Conservation (phyloP, 2,888 invertebrate species). For the Cerceris rybyensis region DNA sequence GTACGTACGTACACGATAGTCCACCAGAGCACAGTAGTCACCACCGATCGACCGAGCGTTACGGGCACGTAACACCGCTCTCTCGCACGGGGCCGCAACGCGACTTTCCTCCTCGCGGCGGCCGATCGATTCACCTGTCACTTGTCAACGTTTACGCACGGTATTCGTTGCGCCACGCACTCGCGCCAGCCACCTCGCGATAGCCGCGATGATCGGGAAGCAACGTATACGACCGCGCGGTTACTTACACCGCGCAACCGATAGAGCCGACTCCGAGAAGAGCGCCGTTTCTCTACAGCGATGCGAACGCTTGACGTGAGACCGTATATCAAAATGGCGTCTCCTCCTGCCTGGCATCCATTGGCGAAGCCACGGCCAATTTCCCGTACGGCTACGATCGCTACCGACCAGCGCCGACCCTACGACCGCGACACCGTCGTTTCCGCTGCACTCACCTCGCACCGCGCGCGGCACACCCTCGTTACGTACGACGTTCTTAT, state of each 20-base stretch:
- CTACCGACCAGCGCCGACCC: conserved; percentile 56
- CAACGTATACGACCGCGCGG: conserved; percentile 61
- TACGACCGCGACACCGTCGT: conserved; percentile 57
- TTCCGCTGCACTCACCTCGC: conserved; percentile 53
- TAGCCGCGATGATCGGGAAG: conserved; percentile 48
- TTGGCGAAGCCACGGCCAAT: conserved; percentile 74
- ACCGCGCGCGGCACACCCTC: conserved; percentile 62
- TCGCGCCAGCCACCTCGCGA: conserved; percentile 60
- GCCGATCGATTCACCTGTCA: conserved; percentile 78
- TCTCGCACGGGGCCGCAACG: conserved; percentile 50
- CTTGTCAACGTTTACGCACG: conserved; percentile 72
- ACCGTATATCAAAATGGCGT: conserved; percentile 81
- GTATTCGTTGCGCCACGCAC: conserved; percentile 63
- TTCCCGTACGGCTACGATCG: conserved; percentile 67
- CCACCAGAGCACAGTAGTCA: conserved; percentile 49
- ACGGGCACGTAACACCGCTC: conserved; percentile 12
- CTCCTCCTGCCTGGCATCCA: conserved; percentile 77
- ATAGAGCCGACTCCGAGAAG: conserved; percentile 50
- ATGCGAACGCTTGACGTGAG: conserved; percentile 77
- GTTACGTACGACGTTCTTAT: conserved; percentile 57
- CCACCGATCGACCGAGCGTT: conserved; percentile 50
- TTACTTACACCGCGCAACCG: conserved; percentile 47
- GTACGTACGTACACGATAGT: conserved; percentile 26
- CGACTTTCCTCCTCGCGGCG: conserved; percentile 60
- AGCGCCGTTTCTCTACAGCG: conserved; percentile 63